A percentile compares a stretch with the other conserved stretches of the same genome.
These are phyloP conservation scores for Drosophila eohydei DNA, from an alignment of 2,888 invertebrate species.

Conservation along the genomic window DNA sequence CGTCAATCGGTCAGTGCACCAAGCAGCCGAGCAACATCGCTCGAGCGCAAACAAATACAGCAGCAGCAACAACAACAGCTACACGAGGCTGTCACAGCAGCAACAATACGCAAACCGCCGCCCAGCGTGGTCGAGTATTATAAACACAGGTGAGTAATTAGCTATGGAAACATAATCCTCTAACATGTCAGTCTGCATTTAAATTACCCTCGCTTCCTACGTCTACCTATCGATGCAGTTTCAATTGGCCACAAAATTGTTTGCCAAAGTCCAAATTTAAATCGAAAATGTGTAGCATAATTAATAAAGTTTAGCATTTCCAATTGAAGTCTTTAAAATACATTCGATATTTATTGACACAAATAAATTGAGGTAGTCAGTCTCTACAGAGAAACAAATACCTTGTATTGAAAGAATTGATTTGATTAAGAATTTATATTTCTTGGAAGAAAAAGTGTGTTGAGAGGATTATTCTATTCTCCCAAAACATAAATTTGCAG, in stretches of 20 bases:
- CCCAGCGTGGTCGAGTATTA: conserved; percentile 76
- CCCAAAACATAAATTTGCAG: neutral
- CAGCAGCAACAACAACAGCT: conserved; percentile 50
- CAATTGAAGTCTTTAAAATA: too few species aligned
- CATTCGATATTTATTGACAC: too few species aligned
- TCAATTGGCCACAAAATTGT: too few species aligned
- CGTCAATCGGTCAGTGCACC: conserved; percentile 81
- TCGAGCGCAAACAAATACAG: conserved; percentile 81
- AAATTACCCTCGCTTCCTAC: neutral
- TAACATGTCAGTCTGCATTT: neutral
- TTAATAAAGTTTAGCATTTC: too few species aligned
- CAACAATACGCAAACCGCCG: conserved; percentile 75
- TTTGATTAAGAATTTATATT: too few species aligned
- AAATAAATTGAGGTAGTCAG: too few species aligned
- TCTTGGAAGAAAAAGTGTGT: neutral
- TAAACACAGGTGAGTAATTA: conserved; percentile 60
- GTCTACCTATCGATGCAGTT: too few species aligned
- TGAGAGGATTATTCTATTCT: neutral
- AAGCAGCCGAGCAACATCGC: conserved; percentile 81
- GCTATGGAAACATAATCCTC: too few species aligned
- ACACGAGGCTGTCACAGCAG: conserved; percentile 50
- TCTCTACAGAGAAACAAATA: too few species aligned
- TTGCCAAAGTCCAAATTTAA: too few species aligned
- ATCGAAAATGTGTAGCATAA: too few species aligned
- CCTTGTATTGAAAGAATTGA: too few species aligned